Evolutionary conservation across 2,888 invertebrate species (phyloP).

Genomic region (Agrochola circellaris): DNA sequence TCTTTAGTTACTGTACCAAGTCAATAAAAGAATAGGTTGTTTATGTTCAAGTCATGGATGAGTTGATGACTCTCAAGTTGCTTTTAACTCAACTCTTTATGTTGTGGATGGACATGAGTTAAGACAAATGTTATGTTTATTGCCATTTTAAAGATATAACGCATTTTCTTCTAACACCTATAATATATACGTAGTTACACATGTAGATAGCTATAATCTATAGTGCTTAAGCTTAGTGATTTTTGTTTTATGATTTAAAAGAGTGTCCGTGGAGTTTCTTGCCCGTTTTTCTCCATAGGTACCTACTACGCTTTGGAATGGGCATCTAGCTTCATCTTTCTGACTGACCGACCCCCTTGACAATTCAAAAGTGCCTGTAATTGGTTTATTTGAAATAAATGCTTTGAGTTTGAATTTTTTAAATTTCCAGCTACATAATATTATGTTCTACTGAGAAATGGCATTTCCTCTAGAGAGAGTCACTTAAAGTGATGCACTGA

Average conservation of each 20-base stretch:
- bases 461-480: not conserved
- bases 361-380: too few relatives aligned
- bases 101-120: not conserved
- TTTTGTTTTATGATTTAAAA: too few relatives aligned
- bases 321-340: too few relatives aligned
- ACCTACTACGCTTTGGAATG: too few relatives aligned
- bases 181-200: not conserved
- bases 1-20: not conserved
- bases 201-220: too few relatives aligned
- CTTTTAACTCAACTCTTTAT: not conserved
- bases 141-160: not conserved
- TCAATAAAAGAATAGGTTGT: constrained; percentile 25
- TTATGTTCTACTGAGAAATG: not conserved
- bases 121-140: constrained; percentile 6
- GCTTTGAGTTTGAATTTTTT: too few relatives aligned
- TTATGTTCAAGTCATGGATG: constrained; percentile 5
- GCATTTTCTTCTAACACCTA: not conserved
- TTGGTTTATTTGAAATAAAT: too few relatives aligned
- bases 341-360: too few relatives aligned
- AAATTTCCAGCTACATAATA: not conserved
- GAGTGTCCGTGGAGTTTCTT: too few relatives aligned
- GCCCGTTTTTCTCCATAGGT: too few relatives aligned
- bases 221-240: not conserved
- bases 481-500: constrained; percentile 6
- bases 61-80: constrained; percentile 3